Evolutionary conservation across 2,113 vertebrate genomes (phyloP).

Genomic region (Lonchura striata): DNA sequence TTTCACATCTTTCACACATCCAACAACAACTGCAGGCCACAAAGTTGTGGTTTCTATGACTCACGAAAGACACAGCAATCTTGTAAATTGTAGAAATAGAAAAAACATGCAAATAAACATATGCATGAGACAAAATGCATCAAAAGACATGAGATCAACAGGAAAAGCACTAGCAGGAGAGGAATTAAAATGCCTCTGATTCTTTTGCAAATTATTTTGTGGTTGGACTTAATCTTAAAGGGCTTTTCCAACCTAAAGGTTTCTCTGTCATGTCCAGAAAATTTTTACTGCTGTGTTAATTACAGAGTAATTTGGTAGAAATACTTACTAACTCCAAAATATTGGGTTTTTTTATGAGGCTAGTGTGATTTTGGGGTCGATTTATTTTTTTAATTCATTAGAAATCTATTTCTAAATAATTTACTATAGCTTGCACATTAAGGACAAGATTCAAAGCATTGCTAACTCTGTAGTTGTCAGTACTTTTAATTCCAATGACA

Average conservation of each 20-base stretch:
- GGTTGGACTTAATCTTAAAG: not conserved
- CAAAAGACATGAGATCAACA: not conserved
- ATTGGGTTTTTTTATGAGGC: not conserved
- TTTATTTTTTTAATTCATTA: not conserved
- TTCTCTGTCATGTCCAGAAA: not conserved
- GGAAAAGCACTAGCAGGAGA: not conserved
- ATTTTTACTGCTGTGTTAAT: not conserved
- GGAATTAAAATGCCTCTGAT: not conserved
- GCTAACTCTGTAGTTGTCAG: not conserved
- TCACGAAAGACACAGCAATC: not conserved
- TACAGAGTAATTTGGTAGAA: not conserved
- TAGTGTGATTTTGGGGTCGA: not conserved
- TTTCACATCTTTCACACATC: not conserved
- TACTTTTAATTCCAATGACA: too few species aligned
- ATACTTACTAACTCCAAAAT: not conserved
- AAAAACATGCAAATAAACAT: not conserved
- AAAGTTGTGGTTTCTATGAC: not conserved
- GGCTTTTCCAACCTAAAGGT: not conserved
- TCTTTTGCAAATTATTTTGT: not conserved
- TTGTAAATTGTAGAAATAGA: not conserved
- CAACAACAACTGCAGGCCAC: not conserved
- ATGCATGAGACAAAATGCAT: not conserved
- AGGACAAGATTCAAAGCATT: not conserved
- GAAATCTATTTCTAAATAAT: not conserved
- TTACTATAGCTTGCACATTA: not conserved